phyloP scores from a whole-genome alignment of 2,797 vertebrate species.

The Chaenodraco wilsoni region DNA sequence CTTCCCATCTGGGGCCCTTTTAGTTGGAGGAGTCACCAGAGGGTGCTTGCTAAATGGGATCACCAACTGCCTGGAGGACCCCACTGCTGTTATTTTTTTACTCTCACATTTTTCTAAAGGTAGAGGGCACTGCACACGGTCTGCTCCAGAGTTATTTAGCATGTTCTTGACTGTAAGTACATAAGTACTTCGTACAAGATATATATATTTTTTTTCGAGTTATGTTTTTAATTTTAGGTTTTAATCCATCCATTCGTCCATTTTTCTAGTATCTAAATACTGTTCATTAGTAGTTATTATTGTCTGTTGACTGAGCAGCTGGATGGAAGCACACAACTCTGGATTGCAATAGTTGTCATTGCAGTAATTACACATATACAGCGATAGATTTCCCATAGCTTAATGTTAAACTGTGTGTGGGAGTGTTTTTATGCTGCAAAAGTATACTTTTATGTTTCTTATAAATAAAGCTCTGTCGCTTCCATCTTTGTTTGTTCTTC shows the following conservation, averaged over 20 bases:
- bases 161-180: conserved; percentile 2
- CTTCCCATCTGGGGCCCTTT: conserved; percentile 71
- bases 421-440: conserved; percentile 15
- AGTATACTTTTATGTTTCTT: background rate
- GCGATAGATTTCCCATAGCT: conserved; percentile 37
- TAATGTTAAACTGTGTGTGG: conserved; percentile 27
- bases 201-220: background rate
- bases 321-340: conserved; percentile 24
- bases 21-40: conserved; percentile 71
- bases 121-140: conserved; percentile 45
- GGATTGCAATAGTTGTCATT: conserved; percentile 42
- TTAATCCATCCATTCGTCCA: conserved; percentile 12
- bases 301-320: conserved; percentile 35
- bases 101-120: conserved; percentile 38
- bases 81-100: conserved; percentile 52
- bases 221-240: background rate
- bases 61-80: conserved; percentile 70
- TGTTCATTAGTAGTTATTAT: conserved; percentile 45
- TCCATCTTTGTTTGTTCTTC: background rate
- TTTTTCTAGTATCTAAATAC: conserved; percentile 26
- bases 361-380: conserved; percentile 48
- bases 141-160: conserved; percentile 11
- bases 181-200: background rate
- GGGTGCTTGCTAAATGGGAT: conserved; percentile 75
- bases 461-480: background rate